Evolutionary conservation across 1,140 invertebrate species (phyloP), one percentile per base, ranked within the genome.

Genomic region (Subanguina moxae): DNA sequence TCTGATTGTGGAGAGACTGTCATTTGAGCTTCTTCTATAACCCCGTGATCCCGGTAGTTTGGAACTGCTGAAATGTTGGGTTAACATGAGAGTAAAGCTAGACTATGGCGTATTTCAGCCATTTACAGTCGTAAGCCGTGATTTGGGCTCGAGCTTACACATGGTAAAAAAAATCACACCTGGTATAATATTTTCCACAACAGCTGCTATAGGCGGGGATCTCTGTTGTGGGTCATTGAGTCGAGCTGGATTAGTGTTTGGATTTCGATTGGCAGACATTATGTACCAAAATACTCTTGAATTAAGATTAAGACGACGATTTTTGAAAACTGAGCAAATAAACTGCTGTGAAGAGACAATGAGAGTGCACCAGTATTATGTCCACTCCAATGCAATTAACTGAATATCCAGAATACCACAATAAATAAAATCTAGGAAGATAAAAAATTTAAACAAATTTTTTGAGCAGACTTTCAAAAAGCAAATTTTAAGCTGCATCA

Each of bases 1-100:
- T 52, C 48, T 3, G 48, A 52, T 15, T 52, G 48, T 25, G 48
- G 48, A 21, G 48, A 52, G n/a, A 52, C 48, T 52, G 48, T 52
- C 48, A 52, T 52, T 52, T 52, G 48, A 52, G 48, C 48, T 52
- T 52, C 48, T 25, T 52, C 48, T 52, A 52, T 52, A 25, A 52
- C 17, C n/a, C n/a, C 48, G n/a, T 52, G 48, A 25, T 52, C 48
- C 8, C 23, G 48, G 8, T 21, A 25, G 17, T 52, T 25, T 21
- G 48, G 48, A 21, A 52, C 48, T 21, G 48, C 48, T 52, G 17
- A 52, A 52, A 52, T 7, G 48, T 19, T 7, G n/a, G 48, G 3
- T 7, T 52, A 52, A 52, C 15, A 21, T 7, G 23, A 19, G n/a
- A 13, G 11, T n/a, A 45, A 45, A 45, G n/a, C n/a, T n/a, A 45